Base-by-base conservation (phyloP, 1,140 invertebrate genomes). In the Pemphigus obesinymphae region DNA sequence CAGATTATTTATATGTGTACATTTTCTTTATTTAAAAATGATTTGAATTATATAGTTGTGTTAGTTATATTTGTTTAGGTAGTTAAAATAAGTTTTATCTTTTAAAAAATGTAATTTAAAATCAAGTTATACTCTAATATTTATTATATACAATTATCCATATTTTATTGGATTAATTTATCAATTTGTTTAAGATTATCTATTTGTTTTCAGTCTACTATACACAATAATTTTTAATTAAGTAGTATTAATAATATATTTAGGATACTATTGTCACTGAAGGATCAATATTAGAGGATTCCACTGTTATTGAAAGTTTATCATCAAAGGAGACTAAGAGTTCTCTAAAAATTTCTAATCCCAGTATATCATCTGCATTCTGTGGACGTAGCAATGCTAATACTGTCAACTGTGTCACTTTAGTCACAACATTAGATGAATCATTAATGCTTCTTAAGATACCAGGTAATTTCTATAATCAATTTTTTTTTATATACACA, bases 351-450 rank as follows among this genome's bases (percentile, higher is more conserved):
- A 78, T 78, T 43, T 40, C n/a, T 43, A 40, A 78, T 40, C 75
- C 75, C 11, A 78, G 15, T 61, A 58, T 83, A 34, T 83, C 76
- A n/a, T 82, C 70, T 75, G 40, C 72, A 26, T 81, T 82, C 23
- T 83, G 83, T 72, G 78, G 55, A 11, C 68, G 61, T 17, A 73
- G 76, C 8, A 82, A 80, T 82, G 83, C 82, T 50, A 83, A 82
- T 34, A 83, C 82, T 66, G 58, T 83, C 3, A 66, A 78, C 3
- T 83, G 83, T 73, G 82, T 80, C 5, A 8, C 70, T 40, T 29
- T 83, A 55, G 45, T 83, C 4, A 68, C 83, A 55, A 78, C 50
- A 40, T 29, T 29, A 4, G 83, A 83, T 78, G 43, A 82, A 68
- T 53, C 82, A 40, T 58, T 82, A 26, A 55, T 82, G 40, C 66